Conservation (phyloP, 92 coral and sea anemone genomes). For the Anthopleura xanthogrammica region DNA sequence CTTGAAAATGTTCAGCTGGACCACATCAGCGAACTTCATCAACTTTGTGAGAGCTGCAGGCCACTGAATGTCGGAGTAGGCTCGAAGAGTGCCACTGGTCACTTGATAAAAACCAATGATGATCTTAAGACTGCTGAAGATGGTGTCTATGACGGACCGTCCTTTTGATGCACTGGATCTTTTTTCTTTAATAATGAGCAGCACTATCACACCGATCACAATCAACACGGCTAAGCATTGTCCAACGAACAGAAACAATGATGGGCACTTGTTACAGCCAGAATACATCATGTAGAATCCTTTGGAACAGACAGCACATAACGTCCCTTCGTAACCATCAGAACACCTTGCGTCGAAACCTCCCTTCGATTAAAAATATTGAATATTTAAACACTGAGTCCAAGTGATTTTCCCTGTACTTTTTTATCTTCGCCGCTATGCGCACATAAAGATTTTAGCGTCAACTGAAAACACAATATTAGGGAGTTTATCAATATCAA, state of each 20-base stretch:
- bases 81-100: conserved; percentile 3
- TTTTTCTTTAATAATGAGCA: not conserved
- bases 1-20: conserved; percentile 15
- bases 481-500: no score
- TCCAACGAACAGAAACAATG: conserved; percentile 7
- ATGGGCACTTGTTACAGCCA: conserved; percentile 14
- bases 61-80: not conserved
- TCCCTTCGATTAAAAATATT: not conserved
- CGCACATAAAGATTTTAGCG: no score
- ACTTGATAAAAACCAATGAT: conserved; percentile 13
- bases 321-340: not conserved
- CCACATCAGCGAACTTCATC: conserved; percentile 12
- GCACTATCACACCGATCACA: not conserved
- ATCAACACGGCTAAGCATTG: not conserved
- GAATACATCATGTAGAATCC: conserved; percentile 11
- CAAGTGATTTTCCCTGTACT: no score
- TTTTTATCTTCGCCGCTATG: no score
- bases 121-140: conserved; percentile 14
- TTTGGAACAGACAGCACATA: conserved; percentile 4
- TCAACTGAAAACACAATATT: no score
- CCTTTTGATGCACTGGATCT: not conserved
- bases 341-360: conserved; percentile 8
- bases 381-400: not conserved
- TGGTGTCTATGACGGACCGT: not conserved
- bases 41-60: not conserved